Conservation (phyloP, 1,140 invertebrate genomes). For the Lordiphosa clarofinis region DNA sequence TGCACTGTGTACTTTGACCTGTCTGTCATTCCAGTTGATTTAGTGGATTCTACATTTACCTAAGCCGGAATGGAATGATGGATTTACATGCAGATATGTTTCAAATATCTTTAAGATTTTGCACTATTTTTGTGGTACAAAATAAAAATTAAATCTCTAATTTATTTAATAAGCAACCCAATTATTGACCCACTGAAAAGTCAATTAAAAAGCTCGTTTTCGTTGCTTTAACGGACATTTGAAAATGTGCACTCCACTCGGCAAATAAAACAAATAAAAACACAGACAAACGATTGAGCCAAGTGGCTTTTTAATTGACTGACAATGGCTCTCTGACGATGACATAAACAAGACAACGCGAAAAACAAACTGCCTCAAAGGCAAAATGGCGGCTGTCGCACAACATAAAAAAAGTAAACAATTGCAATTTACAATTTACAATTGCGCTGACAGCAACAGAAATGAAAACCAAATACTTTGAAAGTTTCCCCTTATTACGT, state of each 20-base stretch:
- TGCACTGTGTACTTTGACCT: background rate
- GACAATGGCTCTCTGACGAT: constrained; percentile 17
- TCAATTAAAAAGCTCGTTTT: constrained; percentile 53
- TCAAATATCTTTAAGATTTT: too few relatives aligned
- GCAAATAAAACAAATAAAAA: too few relatives aligned
- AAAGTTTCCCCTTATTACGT: constrained; percentile 31
- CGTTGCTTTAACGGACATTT: background rate
- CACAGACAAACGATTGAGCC: constrained; percentile 6
- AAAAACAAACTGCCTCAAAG: constrained; percentile 10
- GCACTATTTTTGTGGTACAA: too few relatives aligned
- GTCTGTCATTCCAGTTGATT: constrained; percentile 21
- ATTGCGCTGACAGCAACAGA: constrained; percentile 16
- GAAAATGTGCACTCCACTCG: constrained; percentile 14
- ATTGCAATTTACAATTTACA: constrained; percentile 25
- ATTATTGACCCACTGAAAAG: constrained; percentile 44
- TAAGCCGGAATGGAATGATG: constrained; percentile 17
- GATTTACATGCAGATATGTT: background rate
- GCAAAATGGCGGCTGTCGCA: constrained; percentile 5
- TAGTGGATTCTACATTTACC: constrained; percentile 33
- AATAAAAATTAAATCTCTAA: too few relatives aligned
- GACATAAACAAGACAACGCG: constrained; percentile 13
- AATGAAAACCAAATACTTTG: constrained; percentile 30
- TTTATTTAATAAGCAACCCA: constrained; percentile 8
- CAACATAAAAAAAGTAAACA: constrained; percentile 33
- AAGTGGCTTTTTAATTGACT: constrained; percentile 61